Base-by-base conservation (phyloP, 2,113 vertebrate genomes). In the Telmatochromis brachygnathus region DNA sequence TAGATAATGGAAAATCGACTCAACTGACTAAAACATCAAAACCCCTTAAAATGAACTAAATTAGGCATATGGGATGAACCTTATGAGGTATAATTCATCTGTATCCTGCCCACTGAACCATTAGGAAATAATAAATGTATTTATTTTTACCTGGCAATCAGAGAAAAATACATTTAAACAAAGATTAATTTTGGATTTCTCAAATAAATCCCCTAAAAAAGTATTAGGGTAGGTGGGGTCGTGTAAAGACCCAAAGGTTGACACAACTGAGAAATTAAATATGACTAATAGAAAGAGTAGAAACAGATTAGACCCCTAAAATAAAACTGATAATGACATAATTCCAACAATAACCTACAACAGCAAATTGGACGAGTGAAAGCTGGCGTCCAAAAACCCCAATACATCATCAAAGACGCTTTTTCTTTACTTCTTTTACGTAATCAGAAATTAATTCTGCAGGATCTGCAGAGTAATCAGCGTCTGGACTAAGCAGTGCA, bases 271-370 rank as follows among this genome's bases (percentile, higher is more conserved):
- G 4, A 68, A 39, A 68, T 35, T 60, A 39, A 68, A 39, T 39
- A 37, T 7, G 19, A 65, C 4, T 65, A 68, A 68, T 39, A 8
- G 7, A 37, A 60, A 60, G 5, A 60, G 30, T 19, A 62, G 58
- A 62, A 62, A 19, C 4, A 0, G 23, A 47, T 19, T 0, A 75
- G 39, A 47, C 9, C 0, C 2, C 60, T 0, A 28, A 47, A 47
- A 7, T 73, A 26, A 73, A 73, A 17, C 5, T 2, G 14, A 28
- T 19, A 28, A 45, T 45, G 2, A 75, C 4, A 28, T 30, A 28
- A 77, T 19, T 49, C 23, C 15, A 13, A 49, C 23, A 49, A 28
- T 73, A 17, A 73, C 0, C 39, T 10, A 45, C 9, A 47, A 17
- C 2, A 0, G 8, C 21, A 26, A 42, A 70, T 5, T 39, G 62